Evolutionary conservation across 2,888 invertebrate genomes (phyloP).

Genomic region (Idaea straminata): DNA sequence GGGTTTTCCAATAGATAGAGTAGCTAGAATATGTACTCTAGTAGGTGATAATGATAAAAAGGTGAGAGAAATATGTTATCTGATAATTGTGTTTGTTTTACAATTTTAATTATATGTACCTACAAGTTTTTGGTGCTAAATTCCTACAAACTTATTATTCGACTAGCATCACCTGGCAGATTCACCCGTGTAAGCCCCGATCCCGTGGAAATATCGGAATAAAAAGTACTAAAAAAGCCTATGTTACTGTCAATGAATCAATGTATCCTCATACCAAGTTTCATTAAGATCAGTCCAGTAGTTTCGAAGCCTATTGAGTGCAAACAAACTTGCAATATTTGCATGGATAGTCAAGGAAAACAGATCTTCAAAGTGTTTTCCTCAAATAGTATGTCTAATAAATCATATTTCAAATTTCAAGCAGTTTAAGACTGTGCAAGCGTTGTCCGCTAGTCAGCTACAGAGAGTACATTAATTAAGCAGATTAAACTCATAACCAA

Average conservation of each 20-base stretch:
- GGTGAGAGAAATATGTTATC: constrained; percentile 66
- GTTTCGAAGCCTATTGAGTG: too few species aligned
- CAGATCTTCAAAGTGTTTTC: too few species aligned
- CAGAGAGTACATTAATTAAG: constrained; percentile 7
- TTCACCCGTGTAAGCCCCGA: too few species aligned
- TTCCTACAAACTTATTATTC: background rate
- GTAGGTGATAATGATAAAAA: constrained; percentile 91
- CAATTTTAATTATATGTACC: background rate
- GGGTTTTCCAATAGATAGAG: constrained; percentile 92
- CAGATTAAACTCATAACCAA: constrained; percentile 5
- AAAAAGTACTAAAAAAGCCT: too few species aligned
- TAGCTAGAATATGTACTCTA: constrained; percentile 88
- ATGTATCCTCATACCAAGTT: too few species aligned
- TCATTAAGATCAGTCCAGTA: too few species aligned
- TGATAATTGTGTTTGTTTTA: constrained; percentile 1
- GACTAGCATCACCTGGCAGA: too few species aligned
- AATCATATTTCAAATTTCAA: background rate
- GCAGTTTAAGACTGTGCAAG: background rate
- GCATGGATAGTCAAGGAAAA: too few species aligned
- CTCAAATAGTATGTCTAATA: too few species aligned
- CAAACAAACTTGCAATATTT: too few species aligned
- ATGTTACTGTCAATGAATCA: too few species aligned
- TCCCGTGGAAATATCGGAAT: too few species aligned
- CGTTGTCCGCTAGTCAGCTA: background rate
- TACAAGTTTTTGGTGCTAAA: background rate